phyloP scores from a whole-genome alignment of 2,113 vertebrate species.

The Mobula hypostoma region DNA sequence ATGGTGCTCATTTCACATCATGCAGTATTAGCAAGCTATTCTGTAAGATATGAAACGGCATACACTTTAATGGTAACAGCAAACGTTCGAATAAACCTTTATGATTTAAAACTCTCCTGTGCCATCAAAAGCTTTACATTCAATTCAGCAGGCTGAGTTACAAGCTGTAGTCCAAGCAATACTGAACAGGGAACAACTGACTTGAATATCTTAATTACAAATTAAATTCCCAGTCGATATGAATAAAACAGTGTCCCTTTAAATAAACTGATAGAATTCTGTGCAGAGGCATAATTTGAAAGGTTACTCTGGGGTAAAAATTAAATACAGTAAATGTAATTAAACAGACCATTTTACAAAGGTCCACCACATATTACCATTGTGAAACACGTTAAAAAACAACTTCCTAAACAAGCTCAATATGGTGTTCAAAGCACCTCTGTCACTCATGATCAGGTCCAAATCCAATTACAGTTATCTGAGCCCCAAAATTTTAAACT shows the following conservation, averaged over 20 bases:
- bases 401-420: background rate
- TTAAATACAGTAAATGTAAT: background rate
- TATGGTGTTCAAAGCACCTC: background rate
- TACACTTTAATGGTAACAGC: background rate
- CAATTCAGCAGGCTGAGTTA: background rate
- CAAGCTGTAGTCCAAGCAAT: background rate
- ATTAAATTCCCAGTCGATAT: background rate
- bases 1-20: background rate
- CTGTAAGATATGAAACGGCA: background rate
- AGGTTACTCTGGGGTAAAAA: background rate
- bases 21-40: background rate
- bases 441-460: too few species aligned
- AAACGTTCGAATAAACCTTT: background rate
- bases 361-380: background rate
- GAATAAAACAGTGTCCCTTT: background rate
- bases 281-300: background rate
- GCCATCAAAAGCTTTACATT: background rate
- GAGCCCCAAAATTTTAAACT: too few species aligned
- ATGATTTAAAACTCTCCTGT: background rate
- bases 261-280: background rate
- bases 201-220: background rate
- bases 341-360: background rate
- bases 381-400: background rate
- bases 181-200: background rate
- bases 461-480: too few species aligned